Evolutionary conservation across 2,113 vertebrate species (phyloP), one percentile per base, ranked within the genome.

Genomic region (Phalacrocorax pelagicus): DNA sequence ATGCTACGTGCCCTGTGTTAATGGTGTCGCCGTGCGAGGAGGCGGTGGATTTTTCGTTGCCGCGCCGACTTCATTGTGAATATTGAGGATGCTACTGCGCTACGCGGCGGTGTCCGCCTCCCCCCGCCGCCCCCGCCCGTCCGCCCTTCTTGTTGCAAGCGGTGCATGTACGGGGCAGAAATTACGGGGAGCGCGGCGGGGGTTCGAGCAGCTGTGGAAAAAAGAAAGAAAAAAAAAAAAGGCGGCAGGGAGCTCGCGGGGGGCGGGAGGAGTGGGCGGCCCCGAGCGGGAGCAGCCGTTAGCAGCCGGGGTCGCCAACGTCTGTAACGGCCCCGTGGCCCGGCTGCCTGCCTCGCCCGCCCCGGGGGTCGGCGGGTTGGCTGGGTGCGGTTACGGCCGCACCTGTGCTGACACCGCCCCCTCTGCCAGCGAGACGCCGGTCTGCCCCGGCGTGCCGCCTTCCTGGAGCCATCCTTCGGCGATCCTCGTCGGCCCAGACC

Each of bases 1-100:
- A 88, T 84, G 95, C 90, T 94, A 38, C 58, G 82, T 78, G 92
- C 84, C 88, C 66, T 42, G 38, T 72, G 84, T 83, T 75, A 44
- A 52, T 19, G 94, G 94, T 91, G 92, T 88, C 92, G 85, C 95
- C 95, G 82, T 30, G 81, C 55, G 88, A 58, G 63, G 75, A 55
- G 80, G 63, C 42, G 54, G 65, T 27, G 57, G 88, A 29, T 44
- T 83, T 82, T 66, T 46, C 71, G 38, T 69, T 38, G 90, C 85
- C 58, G 29, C 75, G 42, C 65, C 83, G 51, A 61, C 42, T 92
- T 83, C 84, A 94, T 67, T 61, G 54, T 40, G 89, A 61, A 70
- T 79, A 44, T 42, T 21, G 12, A 52, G 92, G 88, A 92, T 80
- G 94, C 49, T 70, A 9, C 58, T 10, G 54, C 17, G 47, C 52